Conservation (phyloP, 2,113 vertebrate species). For the Prinia subflava region DNA sequence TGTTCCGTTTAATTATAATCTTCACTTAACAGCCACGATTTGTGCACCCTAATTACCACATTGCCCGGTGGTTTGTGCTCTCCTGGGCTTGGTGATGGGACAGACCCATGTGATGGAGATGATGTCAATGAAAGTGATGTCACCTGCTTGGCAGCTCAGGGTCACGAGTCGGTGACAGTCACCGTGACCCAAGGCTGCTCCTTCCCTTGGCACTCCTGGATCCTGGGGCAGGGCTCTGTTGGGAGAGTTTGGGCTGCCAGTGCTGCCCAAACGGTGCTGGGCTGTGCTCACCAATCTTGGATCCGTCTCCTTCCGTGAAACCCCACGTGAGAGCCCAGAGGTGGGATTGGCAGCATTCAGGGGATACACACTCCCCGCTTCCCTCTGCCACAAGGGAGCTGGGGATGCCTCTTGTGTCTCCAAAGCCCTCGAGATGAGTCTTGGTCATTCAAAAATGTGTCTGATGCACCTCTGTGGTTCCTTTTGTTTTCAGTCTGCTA, state of each 20-base stretch:
- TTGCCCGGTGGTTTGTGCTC: background rate
- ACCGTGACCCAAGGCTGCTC: background rate
- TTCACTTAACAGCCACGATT: background rate
- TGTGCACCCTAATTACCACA: background rate
- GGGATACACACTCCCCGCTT: background rate
- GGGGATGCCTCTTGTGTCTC: background rate
- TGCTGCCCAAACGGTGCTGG: background rate
- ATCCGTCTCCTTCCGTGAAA: background rate
- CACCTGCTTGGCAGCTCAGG: background rate
- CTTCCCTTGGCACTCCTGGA: background rate
- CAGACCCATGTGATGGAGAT: background rate
- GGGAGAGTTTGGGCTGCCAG: background rate
- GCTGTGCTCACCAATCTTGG: accelerated
- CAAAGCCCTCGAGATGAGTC: background rate
- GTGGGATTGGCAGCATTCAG: background rate
- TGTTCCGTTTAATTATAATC: background rate
- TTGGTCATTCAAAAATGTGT: background rate
- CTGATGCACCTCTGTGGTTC: background rate
- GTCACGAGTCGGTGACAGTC: background rate
- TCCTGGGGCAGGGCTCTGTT: background rate
- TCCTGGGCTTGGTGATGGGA: background rate
- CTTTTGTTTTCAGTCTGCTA: background rate
- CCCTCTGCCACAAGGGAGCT: background rate
- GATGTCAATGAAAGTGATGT: background rate
- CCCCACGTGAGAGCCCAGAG: background rate